Conservation (phyloP, 2,113 vertebrate species). For the Erythrocercus mccallii region DNA sequence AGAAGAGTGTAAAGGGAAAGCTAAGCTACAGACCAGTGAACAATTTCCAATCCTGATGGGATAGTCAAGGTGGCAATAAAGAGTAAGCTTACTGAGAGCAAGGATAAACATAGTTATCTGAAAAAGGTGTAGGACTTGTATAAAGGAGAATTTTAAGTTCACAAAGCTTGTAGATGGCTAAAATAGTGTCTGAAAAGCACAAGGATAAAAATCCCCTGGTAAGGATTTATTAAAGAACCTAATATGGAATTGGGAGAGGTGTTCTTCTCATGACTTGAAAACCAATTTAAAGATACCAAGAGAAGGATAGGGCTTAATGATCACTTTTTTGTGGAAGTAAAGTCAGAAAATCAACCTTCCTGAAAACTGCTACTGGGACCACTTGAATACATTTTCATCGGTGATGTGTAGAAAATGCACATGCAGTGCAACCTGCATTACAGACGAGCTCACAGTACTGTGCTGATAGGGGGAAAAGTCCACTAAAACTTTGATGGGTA, state of each 20-base stretch:
- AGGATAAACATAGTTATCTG: not conserved
- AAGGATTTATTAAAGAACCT: not conserved
- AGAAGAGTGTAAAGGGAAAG: not conserved
- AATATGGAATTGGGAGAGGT: not conserved
- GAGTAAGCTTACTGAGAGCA: not conserved
- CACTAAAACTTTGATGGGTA: not conserved
- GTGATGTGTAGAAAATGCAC: not conserved
- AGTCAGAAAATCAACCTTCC: not conserved
- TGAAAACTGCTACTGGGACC: not conserved
- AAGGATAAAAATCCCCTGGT: not conserved
- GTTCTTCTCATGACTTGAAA: not conserved
- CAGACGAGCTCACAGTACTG: not conserved
- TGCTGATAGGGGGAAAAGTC: not conserved
- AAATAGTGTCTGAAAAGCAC: not conserved
- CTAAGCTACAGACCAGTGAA: not conserved
- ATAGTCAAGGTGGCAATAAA: not conserved
- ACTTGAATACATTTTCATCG: not conserved
- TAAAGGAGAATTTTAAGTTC: not conserved
- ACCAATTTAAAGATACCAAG: not conserved
- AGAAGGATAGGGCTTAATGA: not conserved
- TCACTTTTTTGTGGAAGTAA: not conserved
- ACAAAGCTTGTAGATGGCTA: not conserved
- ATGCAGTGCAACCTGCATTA: not conserved
- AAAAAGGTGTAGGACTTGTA: not conserved
- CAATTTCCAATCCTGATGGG: not conserved